Percentiles rank a stretch among this genome's conserved stretches.
Conservation (phyloP, 1,140 invertebrate genomes). For the Drosophila ohnishii region DNA sequence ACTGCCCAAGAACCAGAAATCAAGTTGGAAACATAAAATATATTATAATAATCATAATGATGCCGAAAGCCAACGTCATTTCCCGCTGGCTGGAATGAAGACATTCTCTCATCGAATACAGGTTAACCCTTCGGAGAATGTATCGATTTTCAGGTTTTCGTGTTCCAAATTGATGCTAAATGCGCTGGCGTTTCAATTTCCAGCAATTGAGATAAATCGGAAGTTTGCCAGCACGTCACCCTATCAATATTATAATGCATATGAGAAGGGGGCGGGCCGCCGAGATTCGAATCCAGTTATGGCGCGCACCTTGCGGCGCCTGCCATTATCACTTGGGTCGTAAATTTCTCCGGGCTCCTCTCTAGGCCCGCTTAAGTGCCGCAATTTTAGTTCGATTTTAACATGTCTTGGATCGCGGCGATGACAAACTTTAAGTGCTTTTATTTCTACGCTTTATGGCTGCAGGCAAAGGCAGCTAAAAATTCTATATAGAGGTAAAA, state of each 20-base stretch:
- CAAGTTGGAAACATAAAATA: slow-evolving; percentile 17
- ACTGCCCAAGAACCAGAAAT: slow-evolving; percentile 39
- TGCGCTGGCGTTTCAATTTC: slow-evolving; percentile 80
- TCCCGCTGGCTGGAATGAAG: slow-evolving; percentile 56
- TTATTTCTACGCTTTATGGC: slow-evolving; percentile 76
- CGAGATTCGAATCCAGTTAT: slow-evolving; percentile 25
- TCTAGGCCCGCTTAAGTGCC: slow-evolving; percentile 60
- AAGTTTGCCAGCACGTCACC: slow-evolving; percentile 57
- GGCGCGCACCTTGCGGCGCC: slow-evolving; percentile 80
- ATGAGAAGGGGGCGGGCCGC: slow-evolving; percentile 35
- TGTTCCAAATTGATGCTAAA: slow-evolving; percentile 78
- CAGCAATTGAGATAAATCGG: slow-evolving; percentile 82
- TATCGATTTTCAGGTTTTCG: slow-evolving; percentile 69
- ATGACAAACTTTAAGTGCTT: slow-evolving; percentile 80
- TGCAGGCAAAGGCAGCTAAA: slow-evolving; percentile 36
- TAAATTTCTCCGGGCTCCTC: slow-evolving; percentile 67
- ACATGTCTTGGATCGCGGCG: slow-evolving; percentile 64
- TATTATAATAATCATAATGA: slow-evolving; percentile 53
- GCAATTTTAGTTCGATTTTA: slow-evolving; percentile 76
- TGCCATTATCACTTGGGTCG: slow-evolving; percentile 75
- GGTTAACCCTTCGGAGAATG: slow-evolving; percentile 37
- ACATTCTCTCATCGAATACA: slow-evolving; percentile 50
- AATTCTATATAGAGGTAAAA: slow-evolving; percentile 64
- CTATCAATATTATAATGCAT: slow-evolving; percentile 64
- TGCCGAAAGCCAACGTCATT: slow-evolving; percentile 18